A percentile compares a stretch with the other conserved stretches of the same genome.
Evolutionary conservation across 1,140 invertebrate species (phyloP).

Genomic region (Drosophila navojoa): DNA sequence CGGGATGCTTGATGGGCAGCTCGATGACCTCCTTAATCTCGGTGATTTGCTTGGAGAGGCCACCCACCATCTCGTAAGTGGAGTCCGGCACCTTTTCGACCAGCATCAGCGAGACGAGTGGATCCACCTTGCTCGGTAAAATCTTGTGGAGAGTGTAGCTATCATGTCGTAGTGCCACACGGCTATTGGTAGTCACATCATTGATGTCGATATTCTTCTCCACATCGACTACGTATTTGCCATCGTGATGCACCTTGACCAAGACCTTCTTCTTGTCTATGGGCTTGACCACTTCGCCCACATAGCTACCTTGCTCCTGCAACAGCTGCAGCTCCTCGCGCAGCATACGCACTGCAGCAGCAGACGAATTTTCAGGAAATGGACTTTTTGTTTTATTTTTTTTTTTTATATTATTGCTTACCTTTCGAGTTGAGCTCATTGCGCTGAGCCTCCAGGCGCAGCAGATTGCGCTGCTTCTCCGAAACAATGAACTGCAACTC

Average conservation of each 20-base stretch:
- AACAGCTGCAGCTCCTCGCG: slow-evolving; percentile 47
- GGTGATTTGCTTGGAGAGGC: slow-evolving; percentile 45
- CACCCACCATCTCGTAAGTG: slow-evolving; percentile 87
- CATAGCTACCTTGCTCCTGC: slow-evolving; percentile 49
- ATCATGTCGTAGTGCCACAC: slow-evolving; percentile 88
- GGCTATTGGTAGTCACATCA: slow-evolving; percentile 99
- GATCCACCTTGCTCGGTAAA: slow-evolving; percentile 51
- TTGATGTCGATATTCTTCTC: slow-evolving; percentile 99
- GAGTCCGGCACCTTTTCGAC: slow-evolving; percentile 56
- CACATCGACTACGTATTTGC: slow-evolving; percentile 99
- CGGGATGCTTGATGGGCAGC: slow-evolving; percentile 54
- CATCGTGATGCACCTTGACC: slow-evolving; percentile 99
- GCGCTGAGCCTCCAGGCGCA: slow-evolving; percentile 97
- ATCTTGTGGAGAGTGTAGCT: slow-evolving; percentile 48
- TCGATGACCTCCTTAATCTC: slow-evolving; percentile 70
- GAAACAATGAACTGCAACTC: slow-evolving; percentile 96
- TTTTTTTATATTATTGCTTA: slow-evolving; percentile 73
- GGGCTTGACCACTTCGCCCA: slow-evolving; percentile 42
- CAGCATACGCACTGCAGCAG: slow-evolving; percentile 33
- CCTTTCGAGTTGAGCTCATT: slow-evolving; percentile 99
- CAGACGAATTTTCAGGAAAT: background rate
- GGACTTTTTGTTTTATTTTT: background rate
- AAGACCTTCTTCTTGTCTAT: slow-evolving; percentile 83
- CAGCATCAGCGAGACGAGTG: slow-evolving; percentile 53
- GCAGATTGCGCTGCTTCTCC: slow-evolving; percentile 98